Evolutionary conservation across 2,113 vertebrate genomes (phyloP), one percentile per base, ranked within the genome.

Genomic region (Columbina picui): DNA sequence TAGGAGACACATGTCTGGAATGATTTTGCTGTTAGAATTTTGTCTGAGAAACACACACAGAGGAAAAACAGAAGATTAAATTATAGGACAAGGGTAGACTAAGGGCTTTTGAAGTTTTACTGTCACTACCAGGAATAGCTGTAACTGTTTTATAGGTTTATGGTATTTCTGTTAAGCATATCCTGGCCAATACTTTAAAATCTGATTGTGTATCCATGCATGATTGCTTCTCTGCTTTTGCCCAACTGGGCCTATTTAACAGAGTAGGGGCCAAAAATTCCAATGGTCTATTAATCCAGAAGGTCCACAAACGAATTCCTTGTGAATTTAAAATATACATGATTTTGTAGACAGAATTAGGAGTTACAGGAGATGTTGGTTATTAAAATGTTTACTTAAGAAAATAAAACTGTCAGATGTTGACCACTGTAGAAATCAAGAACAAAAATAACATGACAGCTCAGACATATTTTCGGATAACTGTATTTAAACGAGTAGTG

Each of bases 11-110:
- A 94, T 86, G 73, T 67, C 70, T 91, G 79, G 57, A 79, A 75
- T 49, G 74, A 79, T 86, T 90, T 94, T 56, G 79, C 47, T 87
- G 77, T 67, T 73, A 57, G 55, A 80, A 92, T 92, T 93, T 92
- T 90, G 36, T 78, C 89, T 90, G 84, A 92, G 84, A 93, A 94
- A 92, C 81, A 91, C 3, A 82, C 86, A 84, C 77, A 82, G 63
- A 97, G 84, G 95, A 81, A 90, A 97, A 94, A 29, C 56, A 92
- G 94, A 76, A 89, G 73, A 88, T 87, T 60, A 94, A 94, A 93
- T 94, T 84, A 26, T 63, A 43, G 41, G 86, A 74, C 76, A 80
- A 53, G 84, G 50, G 38, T 36, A 69, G 61, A 81, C 76, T 76
- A 70, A 73, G 84, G 59, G 26, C 57, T 91, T 83, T 74, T 95